Conservation (phyloP, 1,140 invertebrate genomes). For the Propsilocerus akamusi region DNA sequence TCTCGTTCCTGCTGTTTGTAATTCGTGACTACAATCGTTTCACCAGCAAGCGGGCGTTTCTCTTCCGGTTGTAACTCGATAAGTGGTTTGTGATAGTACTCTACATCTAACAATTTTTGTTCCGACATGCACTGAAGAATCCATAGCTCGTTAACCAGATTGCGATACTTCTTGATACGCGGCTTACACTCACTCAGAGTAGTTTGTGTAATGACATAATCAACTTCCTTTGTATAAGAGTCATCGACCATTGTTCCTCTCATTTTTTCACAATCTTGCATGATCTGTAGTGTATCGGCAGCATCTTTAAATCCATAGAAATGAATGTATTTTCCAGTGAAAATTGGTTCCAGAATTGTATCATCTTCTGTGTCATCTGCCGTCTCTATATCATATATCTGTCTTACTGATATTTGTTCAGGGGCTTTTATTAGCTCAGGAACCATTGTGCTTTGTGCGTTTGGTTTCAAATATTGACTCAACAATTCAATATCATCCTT, state of each 20-base stretch:
- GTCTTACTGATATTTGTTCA: neutral
- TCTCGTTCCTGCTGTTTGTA: conserved; percentile 33
- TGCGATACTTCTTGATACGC: conserved; percentile 9
- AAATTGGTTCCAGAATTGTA: conserved; percentile 9
- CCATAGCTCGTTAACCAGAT: conserved; percentile 36
- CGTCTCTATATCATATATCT: neutral
- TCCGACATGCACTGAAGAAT: no score
- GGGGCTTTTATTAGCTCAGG: neutral
- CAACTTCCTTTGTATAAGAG: conserved; percentile 27
- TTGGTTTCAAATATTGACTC: neutral
- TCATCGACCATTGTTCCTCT: conserved; percentile 27
- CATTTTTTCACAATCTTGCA: conserved; percentile 23
- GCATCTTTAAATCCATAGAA: conserved; percentile 23
- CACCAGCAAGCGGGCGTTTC: conserved; percentile 2
- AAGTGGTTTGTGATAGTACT: neutral
- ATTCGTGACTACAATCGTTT: conserved; percentile 11
- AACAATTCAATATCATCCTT: neutral
- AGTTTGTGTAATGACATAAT: conserved; percentile 35
- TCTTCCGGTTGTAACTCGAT: neutral
- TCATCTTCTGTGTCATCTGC: neutral
- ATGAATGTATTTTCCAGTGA: conserved; percentile 27
- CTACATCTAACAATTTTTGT: no score
- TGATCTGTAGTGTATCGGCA: conserved; percentile 21
- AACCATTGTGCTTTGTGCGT: neutral
- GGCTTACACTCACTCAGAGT: conserved; percentile 22